A percentile compares a stretch with the other conserved stretches of the same genome.
phyloP scores from a whole-genome alignment of 37 sponge, comb jelly and placozoan species.

The Theonella swinhoei region DNA sequence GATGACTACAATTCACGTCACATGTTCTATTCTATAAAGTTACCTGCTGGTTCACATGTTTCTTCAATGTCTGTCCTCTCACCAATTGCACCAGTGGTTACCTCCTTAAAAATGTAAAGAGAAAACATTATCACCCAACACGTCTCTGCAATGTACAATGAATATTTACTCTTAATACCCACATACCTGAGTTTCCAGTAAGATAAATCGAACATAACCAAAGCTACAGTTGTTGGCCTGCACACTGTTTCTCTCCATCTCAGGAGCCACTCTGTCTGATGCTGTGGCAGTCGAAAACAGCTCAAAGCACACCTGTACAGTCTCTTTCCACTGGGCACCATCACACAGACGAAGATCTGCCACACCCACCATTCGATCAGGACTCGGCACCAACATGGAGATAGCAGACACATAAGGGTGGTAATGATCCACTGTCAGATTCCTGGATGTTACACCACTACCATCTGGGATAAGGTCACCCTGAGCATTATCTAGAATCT shows the following conservation, averaged over 20 bases:
- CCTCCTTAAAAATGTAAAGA: no score
- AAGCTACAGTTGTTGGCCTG: slow-evolving; percentile 51
- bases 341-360: slow-evolving; percentile 35
- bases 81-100: no score
- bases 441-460: not conserved
- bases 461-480: slow-evolving; percentile 25
- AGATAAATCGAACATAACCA: slow-evolving; percentile 45
- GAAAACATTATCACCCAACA: no score
- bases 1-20: no score
- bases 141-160: no score
- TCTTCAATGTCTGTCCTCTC: no score
- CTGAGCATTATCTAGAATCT: no score
- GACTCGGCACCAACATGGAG: slow-evolving; percentile 33
- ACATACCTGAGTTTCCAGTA: no score
- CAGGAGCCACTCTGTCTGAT: slow-evolving; percentile 7
- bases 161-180: no score
- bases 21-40: no score
- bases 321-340: slow-evolving; percentile 23
- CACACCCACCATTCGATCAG: slow-evolving; percentile 59
- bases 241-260: slow-evolving; percentile 20
- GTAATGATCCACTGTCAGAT: slow-evolving; percentile 4
- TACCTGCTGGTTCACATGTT: no score
- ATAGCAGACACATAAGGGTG: slow-evolving; percentile 26
- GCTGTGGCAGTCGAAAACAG: slow-evolving; percentile 53
- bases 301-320: slow-evolving; percentile 43